Evolutionary conservation across 2,888 invertebrate genomes (phyloP).

Genomic region (Drosophila anomelani): DNA sequence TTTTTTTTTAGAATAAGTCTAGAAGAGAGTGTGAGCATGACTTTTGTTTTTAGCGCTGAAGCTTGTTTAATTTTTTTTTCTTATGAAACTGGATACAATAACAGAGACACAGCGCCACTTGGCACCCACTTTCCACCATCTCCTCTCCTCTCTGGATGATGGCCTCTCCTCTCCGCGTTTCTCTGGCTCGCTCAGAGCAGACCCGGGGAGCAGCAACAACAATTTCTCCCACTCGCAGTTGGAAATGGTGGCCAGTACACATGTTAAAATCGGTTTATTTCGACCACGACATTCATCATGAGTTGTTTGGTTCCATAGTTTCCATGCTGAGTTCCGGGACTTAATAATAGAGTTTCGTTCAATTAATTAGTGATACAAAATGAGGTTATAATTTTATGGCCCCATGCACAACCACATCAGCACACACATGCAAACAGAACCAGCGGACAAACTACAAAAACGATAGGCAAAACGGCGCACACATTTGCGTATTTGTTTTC

Average conservation of each 20-base stretch:
- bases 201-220: conserved; percentile 54
- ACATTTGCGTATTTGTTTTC: conserved; percentile 53
- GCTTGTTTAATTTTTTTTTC: conserved; percentile 32
- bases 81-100: conserved; percentile 65
- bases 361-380: conserved; percentile 53
- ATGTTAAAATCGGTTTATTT: conserved; percentile 70
- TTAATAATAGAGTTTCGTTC: conserved; percentile 12
- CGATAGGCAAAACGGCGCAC: conserved; percentile 23
- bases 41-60: conserved; percentile 15
- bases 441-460: conserved; percentile 13
- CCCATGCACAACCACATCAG: conserved; percentile 10
- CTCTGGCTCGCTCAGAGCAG: conserved; percentile 58
- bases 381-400: conserved; percentile 46
- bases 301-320: conserved; percentile 48
- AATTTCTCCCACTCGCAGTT: conserved; percentile 58
- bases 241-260: conserved; percentile 54
- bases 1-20: background rate
- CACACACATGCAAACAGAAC: conserved; percentile 18
- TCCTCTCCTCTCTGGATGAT: conserved; percentile 44
- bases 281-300: conserved; percentile 69
- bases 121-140: conserved; percentile 2
- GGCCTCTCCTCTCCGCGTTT: conserved; percentile 59
- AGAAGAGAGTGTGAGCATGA: conserved; percentile 12
- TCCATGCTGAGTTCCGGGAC: conserved; percentile 8
- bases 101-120: conserved; percentile 51